Conservation (phyloP, 2,113 vertebrate genomes). For the Sterna hirundo region DNA sequence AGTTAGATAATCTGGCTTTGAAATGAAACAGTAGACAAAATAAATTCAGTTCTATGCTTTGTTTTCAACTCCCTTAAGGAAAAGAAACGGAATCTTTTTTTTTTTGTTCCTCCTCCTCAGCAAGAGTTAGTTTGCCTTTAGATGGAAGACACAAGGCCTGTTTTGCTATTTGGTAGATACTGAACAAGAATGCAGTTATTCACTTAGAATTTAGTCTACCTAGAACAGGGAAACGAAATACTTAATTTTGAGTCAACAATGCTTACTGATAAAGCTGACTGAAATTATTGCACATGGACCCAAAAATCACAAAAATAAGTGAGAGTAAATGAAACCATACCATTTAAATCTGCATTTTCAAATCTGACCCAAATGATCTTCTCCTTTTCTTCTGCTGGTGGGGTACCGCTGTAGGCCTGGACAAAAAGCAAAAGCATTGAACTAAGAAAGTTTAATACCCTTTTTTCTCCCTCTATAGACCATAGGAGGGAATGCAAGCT, state of each 20-base stretch:
- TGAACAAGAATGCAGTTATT: background rate
- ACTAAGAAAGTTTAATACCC: background rate
- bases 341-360: constrained; percentile 95
- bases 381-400: constrained; percentile 94
- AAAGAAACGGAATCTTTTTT: background rate
- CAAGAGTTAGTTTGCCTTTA: background rate
- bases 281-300: background rate
- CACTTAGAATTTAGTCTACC: background rate
- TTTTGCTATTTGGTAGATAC: background rate
- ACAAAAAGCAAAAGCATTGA: background rate
- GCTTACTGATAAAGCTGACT: background rate
- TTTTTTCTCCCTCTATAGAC: background rate
- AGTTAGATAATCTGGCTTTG: background rate
- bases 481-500: background rate
- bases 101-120: background rate
- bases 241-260: background rate
- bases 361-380: constrained; percentile 98
- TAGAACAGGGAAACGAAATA: background rate
- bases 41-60: background rate
- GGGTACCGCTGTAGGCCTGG: constrained; percentile 91
- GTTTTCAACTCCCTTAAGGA: background rate
- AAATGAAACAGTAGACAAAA: background rate
- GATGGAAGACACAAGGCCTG: background rate
- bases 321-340: constrained; percentile 68
- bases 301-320: background rate